These are phyloP conservation scores for Psilopogon haemacephalus DNA, from an alignment of 2,113 vertebrate species.

Conservation along the genomic window DNA sequence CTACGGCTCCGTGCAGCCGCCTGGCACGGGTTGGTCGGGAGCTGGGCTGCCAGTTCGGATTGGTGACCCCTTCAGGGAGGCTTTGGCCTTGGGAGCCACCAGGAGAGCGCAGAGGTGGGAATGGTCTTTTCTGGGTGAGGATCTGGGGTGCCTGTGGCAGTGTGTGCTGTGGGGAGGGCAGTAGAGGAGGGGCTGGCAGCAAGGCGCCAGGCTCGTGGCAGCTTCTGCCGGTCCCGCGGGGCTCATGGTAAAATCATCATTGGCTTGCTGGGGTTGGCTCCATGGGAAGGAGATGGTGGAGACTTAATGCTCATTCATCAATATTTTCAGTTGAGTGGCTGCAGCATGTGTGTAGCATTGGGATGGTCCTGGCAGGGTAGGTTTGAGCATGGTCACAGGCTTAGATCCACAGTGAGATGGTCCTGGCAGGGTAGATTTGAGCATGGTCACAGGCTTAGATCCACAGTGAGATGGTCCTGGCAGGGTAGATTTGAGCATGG, in stretches of 20 bases:
- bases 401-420: not conserved
- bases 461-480: not conserved
- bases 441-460: not conserved
- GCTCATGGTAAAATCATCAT: not conserved
- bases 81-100: not conserved
- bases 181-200: constrained; percentile 25
- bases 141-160: not conserved
- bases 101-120: constrained; percentile 12
- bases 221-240: constrained; percentile 9
- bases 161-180: not conserved
- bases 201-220: constrained; percentile 28
- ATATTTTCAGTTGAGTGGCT: constrained; percentile 30
- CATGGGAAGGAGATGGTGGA: not conserved
- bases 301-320: constrained; percentile 6
- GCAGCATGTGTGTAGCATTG: not conserved
- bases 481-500: not conserved
- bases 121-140: constrained; percentile 11
- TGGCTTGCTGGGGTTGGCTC: constrained; percentile 24
- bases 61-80: not conserved
- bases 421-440: not conserved
- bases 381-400: not conserved
- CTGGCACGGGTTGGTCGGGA: not conserved
- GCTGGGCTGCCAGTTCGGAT: not conserved
- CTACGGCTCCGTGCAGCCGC: not conserved
- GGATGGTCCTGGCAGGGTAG: not conserved